Evolutionary conservation across 2,113 vertebrate species (phyloP), one percentile per base, ranked within the genome.

Genomic region (Ceyx margarethae): DNA sequence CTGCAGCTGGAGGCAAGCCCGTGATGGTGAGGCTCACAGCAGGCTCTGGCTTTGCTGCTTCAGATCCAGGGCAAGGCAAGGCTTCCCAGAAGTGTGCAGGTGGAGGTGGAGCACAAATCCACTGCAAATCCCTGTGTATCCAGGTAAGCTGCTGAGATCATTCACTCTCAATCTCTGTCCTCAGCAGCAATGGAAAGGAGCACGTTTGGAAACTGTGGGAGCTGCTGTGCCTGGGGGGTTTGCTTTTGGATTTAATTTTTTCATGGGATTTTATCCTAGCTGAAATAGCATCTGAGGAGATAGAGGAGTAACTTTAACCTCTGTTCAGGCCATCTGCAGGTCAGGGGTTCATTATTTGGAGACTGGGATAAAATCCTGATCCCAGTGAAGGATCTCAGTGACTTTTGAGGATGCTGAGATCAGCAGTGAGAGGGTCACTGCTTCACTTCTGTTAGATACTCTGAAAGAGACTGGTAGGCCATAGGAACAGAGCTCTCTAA

Each of bases 1-100:
- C 46, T 1, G 1, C 65, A 60, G 81, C 66, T 82, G 75, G 40
- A 67, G n/a, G 10, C 57, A 58, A 14, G 28, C 65, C 40, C 3
- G 0, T 3, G 12, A 50, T 53, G 45, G 7, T 43, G 76, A 58
- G 35, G 19, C 28, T 21, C 0, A 2, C 19, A 40, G 20, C 2
- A 1, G 26, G 31, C 62, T 82, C 62, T 50, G 72, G 15, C 56
- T 67, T 67, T 85, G 35, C 48, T 1, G 3, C 81, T 89, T 67
- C 66, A 35, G 35, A 19, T 60, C 25, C 1, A 2, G 45, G 43
- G 20, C 22, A 64, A 64, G 83, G 56, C 3, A 11, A 35, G 48
- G 53, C 29, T 79, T 89, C 90, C 48, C 48, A 31, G 45, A 48
- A 79, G 18, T 15, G 5, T 0, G 0, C 19, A 28, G 54, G 57